Evolutionary conservation across 2,113 vertebrate species (phyloP).

Genomic region (Pleuronectes platessa): DNA sequence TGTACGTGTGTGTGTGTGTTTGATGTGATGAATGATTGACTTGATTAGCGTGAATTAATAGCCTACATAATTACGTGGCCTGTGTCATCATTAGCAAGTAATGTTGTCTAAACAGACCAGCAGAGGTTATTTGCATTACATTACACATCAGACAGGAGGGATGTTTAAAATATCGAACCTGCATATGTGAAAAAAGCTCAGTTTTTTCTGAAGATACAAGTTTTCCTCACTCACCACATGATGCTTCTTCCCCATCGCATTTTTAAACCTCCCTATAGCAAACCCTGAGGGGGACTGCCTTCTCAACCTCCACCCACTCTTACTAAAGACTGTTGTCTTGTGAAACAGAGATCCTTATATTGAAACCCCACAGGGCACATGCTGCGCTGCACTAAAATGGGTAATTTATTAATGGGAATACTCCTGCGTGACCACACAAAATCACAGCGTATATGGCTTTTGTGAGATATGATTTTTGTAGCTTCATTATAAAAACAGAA

Average conservation of each 20-base stretch:
- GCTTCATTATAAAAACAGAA: neutral
- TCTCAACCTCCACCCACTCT: slow-evolving; percentile 7
- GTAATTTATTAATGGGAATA: slow-evolving; percentile 29
- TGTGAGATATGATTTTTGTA: slow-evolving; percentile 13
- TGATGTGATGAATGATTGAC: no score
- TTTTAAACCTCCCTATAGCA: slow-evolving; percentile 16
- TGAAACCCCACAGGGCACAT: slow-evolving; percentile 11
- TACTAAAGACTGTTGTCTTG: slow-evolving; percentile 35
- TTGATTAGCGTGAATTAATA: no score
- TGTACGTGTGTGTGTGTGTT: no score
- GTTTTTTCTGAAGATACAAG: neutral
- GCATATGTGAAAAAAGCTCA: neutral
- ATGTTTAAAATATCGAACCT: neutral
- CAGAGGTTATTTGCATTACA: no score
- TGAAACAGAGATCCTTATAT: no score
- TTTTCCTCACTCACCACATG: neutral
- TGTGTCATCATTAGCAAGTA: no score
- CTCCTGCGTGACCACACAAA: neutral
- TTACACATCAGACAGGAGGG: neutral
- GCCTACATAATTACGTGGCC: no score
- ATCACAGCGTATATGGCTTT: neutral
- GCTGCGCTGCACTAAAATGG: neutral
- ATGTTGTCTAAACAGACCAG: no score
- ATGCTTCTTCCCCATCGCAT: neutral
- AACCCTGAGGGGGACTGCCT: slow-evolving; percentile 44